A percentile compares a stretch with the other conserved stretches of the same genome.
Evolutionary conservation across 2,888 invertebrate species (phyloP).

Genomic region (Trichogramma dendrolimi): DNA sequence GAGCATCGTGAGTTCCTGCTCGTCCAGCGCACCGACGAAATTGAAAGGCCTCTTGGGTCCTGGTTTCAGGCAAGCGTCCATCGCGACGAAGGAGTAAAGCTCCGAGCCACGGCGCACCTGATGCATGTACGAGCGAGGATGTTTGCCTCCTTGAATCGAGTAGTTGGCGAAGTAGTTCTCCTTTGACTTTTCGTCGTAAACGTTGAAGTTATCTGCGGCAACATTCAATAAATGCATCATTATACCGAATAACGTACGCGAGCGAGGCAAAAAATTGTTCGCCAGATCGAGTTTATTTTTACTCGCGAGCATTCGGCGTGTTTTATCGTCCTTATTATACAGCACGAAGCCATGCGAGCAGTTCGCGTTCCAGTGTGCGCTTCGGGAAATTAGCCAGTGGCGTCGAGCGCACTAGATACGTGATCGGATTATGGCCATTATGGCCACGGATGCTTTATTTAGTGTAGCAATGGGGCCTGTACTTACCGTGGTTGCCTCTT

Average conservation of each 20-base stretch:
- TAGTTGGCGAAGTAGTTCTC: slow-evolving; percentile 75
- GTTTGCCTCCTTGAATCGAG: slow-evolving; percentile 70
- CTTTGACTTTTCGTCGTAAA: slow-evolving; percentile 63
- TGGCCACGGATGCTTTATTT: neutral
- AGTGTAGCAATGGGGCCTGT: slow-evolving; percentile 1
- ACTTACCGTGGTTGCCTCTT: slow-evolving; percentile 83
- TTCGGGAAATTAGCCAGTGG: too few relatives aligned
- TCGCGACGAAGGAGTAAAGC: slow-evolving; percentile 74
- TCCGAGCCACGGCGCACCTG: slow-evolving; percentile 57
- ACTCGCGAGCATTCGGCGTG: too few relatives aligned
- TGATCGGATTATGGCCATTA: neutral
- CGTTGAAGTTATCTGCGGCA: slow-evolving; percentile 82
- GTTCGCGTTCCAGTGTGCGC: too few relatives aligned
- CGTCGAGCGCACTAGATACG: neutral
- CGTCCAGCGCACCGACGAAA: slow-evolving; percentile 74
- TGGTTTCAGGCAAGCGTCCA: slow-evolving; percentile 84
- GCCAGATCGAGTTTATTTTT: neutral
- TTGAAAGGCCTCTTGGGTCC: slow-evolving; percentile 85
- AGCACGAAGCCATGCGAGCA: too few relatives aligned
- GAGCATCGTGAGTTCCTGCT: slow-evolving; percentile 59
- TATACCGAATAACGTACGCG: neutral
- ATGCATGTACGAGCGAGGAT: slow-evolving; percentile 73
- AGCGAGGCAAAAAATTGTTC: neutral
- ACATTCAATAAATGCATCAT: slow-evolving; percentile 6
- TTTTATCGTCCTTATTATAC: too few relatives aligned